Percentiles rank a stretch among this genome's conserved stretches.
Conservation (phyloP, 2,113 vertebrate genomes). For the Spea bombifrons region DNA sequence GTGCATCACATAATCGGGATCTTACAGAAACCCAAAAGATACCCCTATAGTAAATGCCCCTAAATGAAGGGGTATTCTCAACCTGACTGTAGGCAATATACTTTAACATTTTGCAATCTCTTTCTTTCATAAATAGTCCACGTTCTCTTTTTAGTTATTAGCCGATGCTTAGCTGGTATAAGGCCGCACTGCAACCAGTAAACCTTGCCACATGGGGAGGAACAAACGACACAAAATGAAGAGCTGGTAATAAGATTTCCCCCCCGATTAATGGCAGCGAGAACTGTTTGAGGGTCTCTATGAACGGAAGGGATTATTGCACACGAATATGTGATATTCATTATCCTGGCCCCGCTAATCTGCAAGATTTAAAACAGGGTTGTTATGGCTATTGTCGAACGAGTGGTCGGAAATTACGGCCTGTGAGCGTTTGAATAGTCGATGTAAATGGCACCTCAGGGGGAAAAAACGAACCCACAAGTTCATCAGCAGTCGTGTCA, state of each 20-base stretch:
- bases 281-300: neutral
- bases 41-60: no score
- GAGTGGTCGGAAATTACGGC: constrained; percentile 59
- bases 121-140: no score
- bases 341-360: constrained; percentile 48
- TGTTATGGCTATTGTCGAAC: constrained; percentile 61
- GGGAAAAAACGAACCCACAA: constrained; percentile 61
- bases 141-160: no score
- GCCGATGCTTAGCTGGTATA: no score
- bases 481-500: constrained; percentile 76
- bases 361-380: constrained; percentile 54
- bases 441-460: constrained; percentile 61
- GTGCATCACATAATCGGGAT: no score
- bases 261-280: neutral
- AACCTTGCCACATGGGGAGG: neutral
- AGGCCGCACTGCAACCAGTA: neutral
- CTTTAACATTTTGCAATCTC: no score
- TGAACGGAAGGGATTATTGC: constrained; percentile 1
- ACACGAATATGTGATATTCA: constrained; percentile 36
- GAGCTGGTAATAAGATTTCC: neutral
- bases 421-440: constrained; percentile 62
- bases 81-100: no score
- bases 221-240: neutral
- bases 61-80: no score
- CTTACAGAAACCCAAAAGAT: no score